Evolutionary conservation across 1,140 invertebrate genomes (phyloP).

Genomic region (Aphelinus certus): DNA sequence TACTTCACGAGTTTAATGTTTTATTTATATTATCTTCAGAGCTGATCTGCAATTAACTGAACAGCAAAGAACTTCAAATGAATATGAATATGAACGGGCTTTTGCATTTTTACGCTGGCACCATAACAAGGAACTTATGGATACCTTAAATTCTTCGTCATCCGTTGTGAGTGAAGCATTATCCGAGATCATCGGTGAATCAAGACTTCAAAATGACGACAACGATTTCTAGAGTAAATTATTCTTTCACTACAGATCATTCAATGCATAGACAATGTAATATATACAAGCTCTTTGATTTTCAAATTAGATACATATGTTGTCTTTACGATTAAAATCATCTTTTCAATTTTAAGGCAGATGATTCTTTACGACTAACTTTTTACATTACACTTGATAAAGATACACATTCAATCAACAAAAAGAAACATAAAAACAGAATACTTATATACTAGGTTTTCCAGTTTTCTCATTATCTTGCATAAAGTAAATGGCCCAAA

Average conservation of each 20-base stretch:
- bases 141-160: neutral
- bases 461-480: too few relatives aligned
- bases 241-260: too few relatives aligned
- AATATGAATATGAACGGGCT: conserved; percentile 48
- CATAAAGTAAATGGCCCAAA: too few relatives aligned
- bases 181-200: conserved; percentile 4
- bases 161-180: neutral
- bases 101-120: conserved; percentile 55
- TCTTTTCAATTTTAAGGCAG: neutral
- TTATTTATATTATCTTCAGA: conserved; percentile 35
- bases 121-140: conserved; percentile 45
- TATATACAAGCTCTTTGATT: conserved; percentile 21
- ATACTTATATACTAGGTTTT: too few relatives aligned
- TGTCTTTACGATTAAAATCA: conserved; percentile 11
- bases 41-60: conserved; percentile 37
- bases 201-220: conserved; percentile 7
- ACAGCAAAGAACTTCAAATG: conserved; percentile 39
- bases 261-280: neutral
- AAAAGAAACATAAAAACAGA: too few relatives aligned
- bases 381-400: neutral
- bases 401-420: too few relatives aligned
- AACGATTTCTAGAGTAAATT: conserved; percentile 18
- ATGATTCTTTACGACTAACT: neutral
- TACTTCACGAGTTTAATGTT: neutral
- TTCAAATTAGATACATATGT: conserved; percentile 23